These are phyloP conservation scores for Astreopora myriophthalma DNA, from an alignment of 64 coral and sea anemone genomes.

Conservation along the genomic window DNA sequence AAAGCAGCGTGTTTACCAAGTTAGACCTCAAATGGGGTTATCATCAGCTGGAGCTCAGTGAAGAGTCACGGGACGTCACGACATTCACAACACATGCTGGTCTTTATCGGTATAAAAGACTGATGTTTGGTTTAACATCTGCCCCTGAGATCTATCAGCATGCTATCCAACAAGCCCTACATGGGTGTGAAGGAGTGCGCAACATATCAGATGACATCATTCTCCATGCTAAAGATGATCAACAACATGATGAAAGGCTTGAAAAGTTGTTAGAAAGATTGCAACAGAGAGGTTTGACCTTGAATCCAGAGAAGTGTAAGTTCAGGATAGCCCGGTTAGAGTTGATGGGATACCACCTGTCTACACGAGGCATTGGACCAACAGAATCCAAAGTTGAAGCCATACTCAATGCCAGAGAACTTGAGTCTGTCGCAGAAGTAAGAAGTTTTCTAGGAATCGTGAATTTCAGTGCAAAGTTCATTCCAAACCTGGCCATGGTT, in stretches of 20 bases:
- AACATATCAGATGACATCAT: constrained; percentile 71
- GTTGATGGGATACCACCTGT: constrained; percentile 40
- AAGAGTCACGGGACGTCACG: constrained; percentile 38
- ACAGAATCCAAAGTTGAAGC: constrained; percentile 47
- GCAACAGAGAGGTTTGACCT: constrained; percentile 23
- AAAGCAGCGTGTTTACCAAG: constrained; percentile 36
- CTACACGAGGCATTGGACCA: constrained; percentile 38
- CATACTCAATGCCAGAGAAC: not conserved
- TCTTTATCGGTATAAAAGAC: constrained; percentile 26
- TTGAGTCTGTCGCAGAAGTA: not conserved
- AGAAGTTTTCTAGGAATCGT: constrained; percentile 23
- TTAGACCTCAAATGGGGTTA: constrained; percentile 17
- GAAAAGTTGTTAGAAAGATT: constrained; percentile 13
- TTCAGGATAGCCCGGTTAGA: constrained; percentile 5
- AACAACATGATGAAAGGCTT: constrained; percentile 24
- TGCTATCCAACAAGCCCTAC: constrained; percentile 36
- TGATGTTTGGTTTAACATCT: constrained; percentile 48
- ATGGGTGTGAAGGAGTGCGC: constrained; percentile 36
- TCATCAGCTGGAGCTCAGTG: constrained; percentile 50
- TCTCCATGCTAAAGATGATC: not conserved
- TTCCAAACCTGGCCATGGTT: constrained; percentile 34
- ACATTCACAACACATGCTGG: constrained; percentile 55
- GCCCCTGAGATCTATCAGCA: constrained; percentile 56
- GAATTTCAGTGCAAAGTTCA: constrained; percentile 41
- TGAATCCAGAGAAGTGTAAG: constrained; percentile 27